Evolutionary conservation across 2,888 invertebrate species (phyloP).

Genomic region (Yponomeuta cagnagella): DNA sequence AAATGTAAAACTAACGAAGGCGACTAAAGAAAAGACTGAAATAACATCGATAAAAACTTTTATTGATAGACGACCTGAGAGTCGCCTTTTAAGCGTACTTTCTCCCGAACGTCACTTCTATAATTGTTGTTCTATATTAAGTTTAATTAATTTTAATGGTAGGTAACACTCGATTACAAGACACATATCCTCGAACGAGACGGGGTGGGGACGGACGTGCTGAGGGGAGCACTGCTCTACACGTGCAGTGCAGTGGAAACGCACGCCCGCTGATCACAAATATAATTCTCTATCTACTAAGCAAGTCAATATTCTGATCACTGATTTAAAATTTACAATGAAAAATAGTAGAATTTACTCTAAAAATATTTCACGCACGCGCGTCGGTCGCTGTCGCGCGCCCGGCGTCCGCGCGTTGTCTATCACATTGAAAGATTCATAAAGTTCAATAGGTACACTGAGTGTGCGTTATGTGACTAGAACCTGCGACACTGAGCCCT

Average conservation of each 20-base stretch:
- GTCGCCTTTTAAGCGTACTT: slow-evolving; percentile 69
- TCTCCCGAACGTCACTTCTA: slow-evolving; percentile 58
- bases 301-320: slow-evolving; percentile 65
- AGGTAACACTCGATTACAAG: slow-evolving; percentile 67
- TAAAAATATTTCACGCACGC: slow-evolving; percentile 66
- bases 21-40: slow-evolving; percentile 1
- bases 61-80: slow-evolving; percentile 66
- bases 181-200: slow-evolving; percentile 63
- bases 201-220: slow-evolving; percentile 53
- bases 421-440: slow-evolving; percentile 75
- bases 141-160: too few species aligned
- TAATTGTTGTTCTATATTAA: slow-evolving; percentile 52
- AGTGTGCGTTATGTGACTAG: slow-evolving; percentile 26
- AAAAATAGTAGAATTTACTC: slow-evolving; percentile 74
- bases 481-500: slow-evolving; percentile 25
- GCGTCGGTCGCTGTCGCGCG: slow-evolving; percentile 61
- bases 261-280: slow-evolving; percentile 61
- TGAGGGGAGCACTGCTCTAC: slow-evolving; percentile 37
- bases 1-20: not conserved
- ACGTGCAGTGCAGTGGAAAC: slow-evolving; percentile 49
- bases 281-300: slow-evolving; percentile 72
- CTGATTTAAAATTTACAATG: slow-evolving; percentile 74
- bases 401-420: slow-evolving; percentile 62
- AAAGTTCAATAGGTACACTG: slow-evolving; percentile 55
- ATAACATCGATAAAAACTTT: slow-evolving; percentile 74